Conservation (phyloP, 2,888 invertebrate species). For the Hofmannophila pseudospretella region DNA sequence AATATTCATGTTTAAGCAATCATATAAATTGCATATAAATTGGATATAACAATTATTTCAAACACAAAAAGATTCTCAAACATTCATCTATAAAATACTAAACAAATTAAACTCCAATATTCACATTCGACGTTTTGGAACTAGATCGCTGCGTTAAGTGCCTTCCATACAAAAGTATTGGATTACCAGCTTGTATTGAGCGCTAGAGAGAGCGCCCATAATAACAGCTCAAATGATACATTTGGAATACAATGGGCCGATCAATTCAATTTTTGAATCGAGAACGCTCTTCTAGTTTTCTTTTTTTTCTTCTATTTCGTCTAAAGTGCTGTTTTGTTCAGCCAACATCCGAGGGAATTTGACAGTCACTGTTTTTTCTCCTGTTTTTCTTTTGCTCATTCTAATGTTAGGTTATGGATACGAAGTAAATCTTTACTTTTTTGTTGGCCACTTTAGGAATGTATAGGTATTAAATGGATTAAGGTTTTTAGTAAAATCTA, state of each 20-base stretch:
- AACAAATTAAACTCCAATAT: conserved; percentile 47
- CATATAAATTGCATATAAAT: too few relatives aligned
- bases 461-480: conserved; percentile 9
- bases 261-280: conserved; percentile 79
- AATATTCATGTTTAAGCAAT: too few relatives aligned
- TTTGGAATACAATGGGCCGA: conserved; percentile 78
- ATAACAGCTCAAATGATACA: conserved; percentile 79
- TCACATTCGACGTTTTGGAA: conserved; percentile 53
- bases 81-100: conserved; percentile 35
- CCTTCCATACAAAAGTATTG: conserved; percentile 77
- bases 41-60: neutral
- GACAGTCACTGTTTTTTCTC: conserved; percentile 76
- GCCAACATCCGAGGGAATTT: conserved; percentile 71
- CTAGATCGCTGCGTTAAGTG: conserved; percentile 61
- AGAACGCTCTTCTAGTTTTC: conserved; percentile 74
- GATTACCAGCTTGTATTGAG: conserved; percentile 72
- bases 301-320: conserved; percentile 59
- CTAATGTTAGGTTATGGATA: conserved; percentile 52
- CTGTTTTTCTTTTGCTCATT: conserved; percentile 56
- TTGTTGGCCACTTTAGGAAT: conserved; percentile 9
- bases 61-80: conserved; percentile 5
- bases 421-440: conserved; percentile 20
- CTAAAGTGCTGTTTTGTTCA: conserved; percentile 78
- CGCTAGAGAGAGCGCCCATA: conserved; percentile 72
- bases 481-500: conserved; percentile 4